These are phyloP conservation scores for Seira ritae DNA, from an alignment of 2,888 invertebrate genomes.

Conservation along the genomic window DNA sequence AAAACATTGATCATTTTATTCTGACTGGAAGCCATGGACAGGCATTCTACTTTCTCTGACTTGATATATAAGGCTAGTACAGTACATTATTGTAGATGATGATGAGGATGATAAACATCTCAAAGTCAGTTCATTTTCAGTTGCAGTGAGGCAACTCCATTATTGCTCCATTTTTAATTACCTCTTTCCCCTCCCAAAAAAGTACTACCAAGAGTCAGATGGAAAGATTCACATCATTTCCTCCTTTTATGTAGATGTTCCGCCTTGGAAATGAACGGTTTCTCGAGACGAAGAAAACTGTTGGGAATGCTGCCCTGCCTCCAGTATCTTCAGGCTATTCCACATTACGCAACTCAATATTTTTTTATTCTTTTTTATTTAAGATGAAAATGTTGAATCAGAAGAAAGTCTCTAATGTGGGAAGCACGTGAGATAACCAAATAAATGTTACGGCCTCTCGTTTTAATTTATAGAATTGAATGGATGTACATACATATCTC, in stretches of 20 bases:
- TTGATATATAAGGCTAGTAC: background rate
- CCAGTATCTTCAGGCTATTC: background rate
- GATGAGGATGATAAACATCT: background rate
- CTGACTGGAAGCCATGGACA: background rate
- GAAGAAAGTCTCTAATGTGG: too few species aligned
- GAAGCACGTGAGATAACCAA: too few species aligned
- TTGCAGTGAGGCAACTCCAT: background rate
- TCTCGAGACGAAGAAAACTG: too few species aligned
- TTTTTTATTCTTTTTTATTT: too few species aligned
- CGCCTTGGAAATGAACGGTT: background rate
- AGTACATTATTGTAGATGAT: background rate
- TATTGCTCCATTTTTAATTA: slow-evolving; percentile 10
- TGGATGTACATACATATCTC: too few species aligned
- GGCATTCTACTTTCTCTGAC: too few species aligned
- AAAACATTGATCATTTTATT: slow-evolving; percentile 1
- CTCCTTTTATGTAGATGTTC: background rate
- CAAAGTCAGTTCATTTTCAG: slow-evolving; percentile 4
- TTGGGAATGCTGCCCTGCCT: background rate
- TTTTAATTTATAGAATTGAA: too few species aligned
- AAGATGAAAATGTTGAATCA: too few species aligned
- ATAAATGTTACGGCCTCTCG: too few species aligned
- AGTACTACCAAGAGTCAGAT: background rate
- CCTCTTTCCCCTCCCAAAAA: background rate
- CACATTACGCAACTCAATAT: too few species aligned
- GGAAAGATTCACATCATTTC: slow-evolving; percentile 14